Base-by-base conservation (phyloP, 2,113 vertebrate species). In the Pluvialis apricaria region DNA sequence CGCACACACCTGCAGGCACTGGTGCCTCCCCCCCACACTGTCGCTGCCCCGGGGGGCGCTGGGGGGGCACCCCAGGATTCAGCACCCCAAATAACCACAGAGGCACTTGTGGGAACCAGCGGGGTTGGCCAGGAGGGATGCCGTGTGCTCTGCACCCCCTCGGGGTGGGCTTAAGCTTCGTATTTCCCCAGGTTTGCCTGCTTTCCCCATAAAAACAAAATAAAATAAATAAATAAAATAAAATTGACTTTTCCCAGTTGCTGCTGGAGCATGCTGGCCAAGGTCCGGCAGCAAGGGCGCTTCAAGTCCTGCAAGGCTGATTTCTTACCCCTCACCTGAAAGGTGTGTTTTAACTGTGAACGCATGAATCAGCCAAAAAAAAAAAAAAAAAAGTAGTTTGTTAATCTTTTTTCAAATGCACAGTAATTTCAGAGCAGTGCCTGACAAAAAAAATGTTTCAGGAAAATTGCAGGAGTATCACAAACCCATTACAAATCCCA, bases 101-200 rank as follows among this genome's bases (percentile, higher is more conserved):
- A 6, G 28, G n/a, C 42, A 7, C 8, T 25, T 8, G n/a, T 2
- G 5, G 54, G 40, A 16, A 20, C 2, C 4, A 2, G 11, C 10
- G 19, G 15, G 40, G 65, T 14, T 17, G 10, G 44, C 28, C 12
- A 31, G 44, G 14, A 40, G 45, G 44, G 73, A 51, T 11, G 1
- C 5, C 1, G 24, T 5, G 19, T 12, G 7, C 20, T 19, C 44
- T 5, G 60, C 42, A 38, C 6, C 21, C 13, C 47, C 42, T 15
- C 11, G 12, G 34, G 65, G 54, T 15, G 40, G 6, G 7, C 20
- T 75, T 17, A 87, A 69, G 38, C 34, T 60, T 73, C 9, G 32
- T 22, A 18, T 26, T 58, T 44, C 26, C 40, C 79, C 60, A 36
- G 8, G 61, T 51, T 91, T 61, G 57, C 47, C 11, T 2, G 38